Conservation (phyloP, 2,888 invertebrate genomes). For the Mechanitis messenoides region DNA sequence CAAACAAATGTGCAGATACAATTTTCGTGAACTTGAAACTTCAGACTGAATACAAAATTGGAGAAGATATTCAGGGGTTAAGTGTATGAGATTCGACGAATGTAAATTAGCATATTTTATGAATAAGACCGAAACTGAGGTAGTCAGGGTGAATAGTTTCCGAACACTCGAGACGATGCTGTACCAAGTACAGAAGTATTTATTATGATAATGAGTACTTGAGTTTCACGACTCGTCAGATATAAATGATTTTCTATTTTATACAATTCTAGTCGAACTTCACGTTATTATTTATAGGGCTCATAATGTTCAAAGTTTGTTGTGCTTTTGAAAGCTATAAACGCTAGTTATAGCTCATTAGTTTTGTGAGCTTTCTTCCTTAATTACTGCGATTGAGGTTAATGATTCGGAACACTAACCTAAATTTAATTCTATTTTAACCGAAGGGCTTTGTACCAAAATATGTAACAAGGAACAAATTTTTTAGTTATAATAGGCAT, state of each 20-base stretch:
- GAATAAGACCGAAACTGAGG: conserved; percentile 42
- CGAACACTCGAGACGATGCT: conserved; percentile 42
- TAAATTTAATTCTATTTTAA: not conserved
- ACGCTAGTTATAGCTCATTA: not conserved
- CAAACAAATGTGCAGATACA: conserved; percentile 15
- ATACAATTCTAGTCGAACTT: not conserved
- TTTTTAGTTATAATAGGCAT: conserved; percentile 7
- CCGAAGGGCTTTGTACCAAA: not conserved
- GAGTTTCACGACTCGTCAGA: conserved; percentile 36
- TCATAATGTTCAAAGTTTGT: conserved; percentile 5
- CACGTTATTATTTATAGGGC: conserved; percentile 1
- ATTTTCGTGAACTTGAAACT: conserved; percentile 19
- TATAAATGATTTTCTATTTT: conserved; percentile 20
- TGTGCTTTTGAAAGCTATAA: not conserved
- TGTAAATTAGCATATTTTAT: conserved; percentile 52
- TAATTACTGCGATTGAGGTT: not conserved
- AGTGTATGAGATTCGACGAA: conserved; percentile 40
- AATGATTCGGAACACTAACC: not conserved
- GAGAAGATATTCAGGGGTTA: conserved; percentile 26
- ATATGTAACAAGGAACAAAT: too few species aligned
- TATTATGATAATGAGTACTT: conserved; percentile 65
- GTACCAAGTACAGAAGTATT: conserved; percentile 41
- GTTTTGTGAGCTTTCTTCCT: conserved; percentile 6
- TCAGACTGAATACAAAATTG: conserved; percentile 26
- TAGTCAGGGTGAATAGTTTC: conserved; percentile 50